Evolutionary conservation across 1,140 invertebrate species (phyloP), one percentile per base, ranked within the genome.

Genomic region (Drosophila subpulchrella): DNA sequence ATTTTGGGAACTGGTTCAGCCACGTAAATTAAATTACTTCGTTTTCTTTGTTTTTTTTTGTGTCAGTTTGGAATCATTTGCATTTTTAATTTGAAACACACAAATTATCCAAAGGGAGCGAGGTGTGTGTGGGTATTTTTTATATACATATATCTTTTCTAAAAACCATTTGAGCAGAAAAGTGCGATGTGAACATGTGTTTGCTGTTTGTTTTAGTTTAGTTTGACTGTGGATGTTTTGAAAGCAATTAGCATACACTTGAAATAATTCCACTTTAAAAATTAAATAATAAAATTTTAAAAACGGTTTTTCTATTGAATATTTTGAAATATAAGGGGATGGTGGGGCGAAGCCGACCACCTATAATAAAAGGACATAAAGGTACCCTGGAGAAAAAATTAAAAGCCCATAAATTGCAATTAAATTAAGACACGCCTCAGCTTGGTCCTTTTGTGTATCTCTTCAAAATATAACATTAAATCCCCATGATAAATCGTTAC

Each of bases 51-150:
- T 42, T 56, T 54, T 60, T 10, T 59, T 10, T 59, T 24, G 13
- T 51, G 36, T 42, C 48, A 32, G 59, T 41, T 61, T 39, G 50
- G 48, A 68, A 55, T 78, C 77, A 89, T 89, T 89, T 90, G 81
- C 84, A 89, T 89, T 90, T 84, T 89, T 89, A 90, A 89, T 89
- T 89, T 78, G 85, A 73, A 81, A 73, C 63, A 78, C 82, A 86
- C 82, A 86, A 86, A 86, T 86, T 81, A 79, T 63, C 71, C 32
- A 32, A 58, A 17, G 36, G 30, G 44, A 17, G 47, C n/a, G 36
- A 13, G 13, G 27, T 32, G 59, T 62, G 59, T 62, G 59, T 32
- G 27, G 24, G 30, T 17, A 20, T 11, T 39, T 38, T 66, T 12
- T 27, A 24, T 53, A 32, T 27, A 24, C 47, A 32, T 65, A 60